Evolutionary conservation across 2,113 vertebrate species (phyloP).

Genomic region (Seriola rivoliana): DNA sequence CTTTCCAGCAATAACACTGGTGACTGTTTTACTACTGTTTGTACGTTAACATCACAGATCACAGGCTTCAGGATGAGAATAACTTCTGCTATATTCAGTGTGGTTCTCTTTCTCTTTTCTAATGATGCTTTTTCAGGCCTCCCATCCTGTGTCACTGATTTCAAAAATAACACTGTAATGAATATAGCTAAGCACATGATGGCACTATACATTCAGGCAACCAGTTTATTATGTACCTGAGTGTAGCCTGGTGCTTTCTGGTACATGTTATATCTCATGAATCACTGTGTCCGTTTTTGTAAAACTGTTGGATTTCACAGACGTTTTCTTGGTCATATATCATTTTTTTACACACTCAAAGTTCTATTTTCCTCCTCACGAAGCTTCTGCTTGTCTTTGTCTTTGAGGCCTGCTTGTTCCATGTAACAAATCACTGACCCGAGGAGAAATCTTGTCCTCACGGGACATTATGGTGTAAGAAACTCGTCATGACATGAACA

Average conservation of each 20-base stretch:
- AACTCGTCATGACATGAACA: neutral
- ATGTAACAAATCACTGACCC: neutral
- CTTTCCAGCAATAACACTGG: conserved; percentile 28
- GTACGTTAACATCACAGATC: neutral
- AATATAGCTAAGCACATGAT: conserved; percentile 64
- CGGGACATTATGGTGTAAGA: conserved; percentile 1
- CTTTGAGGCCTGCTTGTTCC: neutral
- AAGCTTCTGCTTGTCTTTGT: neutral
- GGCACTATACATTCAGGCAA: conserved; percentile 76
- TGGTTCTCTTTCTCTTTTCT: conserved; percentile 38
- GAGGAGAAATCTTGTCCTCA: neutral
- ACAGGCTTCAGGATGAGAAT: neutral
- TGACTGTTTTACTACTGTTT: neutral
- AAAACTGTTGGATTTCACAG: neutral
- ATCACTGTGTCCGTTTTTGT: neutral
- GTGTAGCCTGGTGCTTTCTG: conserved; percentile 10
- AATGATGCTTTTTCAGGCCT: conserved; percentile 24
- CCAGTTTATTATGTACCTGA: conserved; percentile 39
- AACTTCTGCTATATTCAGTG: conserved; percentile 6
- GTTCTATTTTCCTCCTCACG: neutral
- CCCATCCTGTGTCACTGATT: conserved; percentile 6
- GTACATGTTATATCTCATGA: neutral
- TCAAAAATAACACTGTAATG: conserved; percentile 54
- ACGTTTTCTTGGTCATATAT: neutral
- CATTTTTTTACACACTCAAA: neutral